These are phyloP conservation scores for Eudyptes chrysolophus DNA, from an alignment of 2,113 vertebrate genomes.

Conservation along the genomic window DNA sequence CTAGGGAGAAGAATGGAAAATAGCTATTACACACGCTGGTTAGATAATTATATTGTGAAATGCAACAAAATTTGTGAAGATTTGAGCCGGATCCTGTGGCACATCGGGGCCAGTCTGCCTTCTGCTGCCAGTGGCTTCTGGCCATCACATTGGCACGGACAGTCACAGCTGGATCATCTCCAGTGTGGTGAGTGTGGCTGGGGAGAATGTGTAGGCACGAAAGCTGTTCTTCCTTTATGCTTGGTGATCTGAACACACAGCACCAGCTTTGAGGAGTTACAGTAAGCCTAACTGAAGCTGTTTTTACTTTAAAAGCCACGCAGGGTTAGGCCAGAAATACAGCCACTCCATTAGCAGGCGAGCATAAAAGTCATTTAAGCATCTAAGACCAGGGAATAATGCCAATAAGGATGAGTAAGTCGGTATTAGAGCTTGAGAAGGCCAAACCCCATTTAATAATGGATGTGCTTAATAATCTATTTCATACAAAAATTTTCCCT, in stretches of 20 bases:
- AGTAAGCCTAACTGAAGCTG: background rate
- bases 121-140: background rate
- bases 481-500: background rate
- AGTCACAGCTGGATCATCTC: background rate
- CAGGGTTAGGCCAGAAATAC: background rate
- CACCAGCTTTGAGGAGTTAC: background rate
- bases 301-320: background rate
- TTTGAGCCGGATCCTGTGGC: background rate
- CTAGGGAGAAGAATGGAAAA: background rate
- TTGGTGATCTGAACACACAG: background rate
- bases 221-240: background rate
- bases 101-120: background rate
- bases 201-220: background rate
- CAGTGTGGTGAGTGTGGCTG: background rate
- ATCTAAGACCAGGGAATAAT: background rate
- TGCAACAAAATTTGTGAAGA: background rate
- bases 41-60: background rate
- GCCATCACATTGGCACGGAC: background rate
- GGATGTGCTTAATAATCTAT: background rate
- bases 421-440: background rate
- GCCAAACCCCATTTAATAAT: background rate
- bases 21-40: background rate
- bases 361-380: background rate
- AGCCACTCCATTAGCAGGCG: background rate
- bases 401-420: background rate